These are phyloP conservation scores for Physeter macrocephalus DNA, from an alignment of 2,113 vertebrate genomes.

Conservation along the genomic window DNA sequence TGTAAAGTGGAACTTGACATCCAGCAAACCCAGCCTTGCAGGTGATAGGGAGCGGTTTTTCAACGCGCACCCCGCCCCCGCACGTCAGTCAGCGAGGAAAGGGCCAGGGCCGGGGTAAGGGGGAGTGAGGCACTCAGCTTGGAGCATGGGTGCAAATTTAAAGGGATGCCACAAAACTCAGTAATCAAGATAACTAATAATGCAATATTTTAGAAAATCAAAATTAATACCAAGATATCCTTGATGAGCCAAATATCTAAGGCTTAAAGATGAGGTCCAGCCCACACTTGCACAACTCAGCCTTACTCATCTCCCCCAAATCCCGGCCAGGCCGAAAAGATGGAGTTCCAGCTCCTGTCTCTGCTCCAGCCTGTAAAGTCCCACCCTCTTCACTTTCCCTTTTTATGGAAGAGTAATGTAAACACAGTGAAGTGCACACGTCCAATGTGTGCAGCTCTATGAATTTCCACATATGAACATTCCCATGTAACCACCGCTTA, in stretches of 20 bases:
- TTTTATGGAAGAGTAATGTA: neutral
- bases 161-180: neutral
- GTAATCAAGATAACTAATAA: neutral
- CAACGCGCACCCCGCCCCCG: accelerated
- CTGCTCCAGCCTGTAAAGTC: neutral
- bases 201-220: neutral
- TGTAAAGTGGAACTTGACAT: neutral
- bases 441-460: too few species aligned
- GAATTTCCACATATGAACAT: neutral
- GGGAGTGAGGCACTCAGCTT: neutral
- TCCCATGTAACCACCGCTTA: neutral
- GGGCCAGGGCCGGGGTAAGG: neutral
- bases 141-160: neutral
- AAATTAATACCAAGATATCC: neutral
- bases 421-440: neutral
- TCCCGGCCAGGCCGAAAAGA: neutral
- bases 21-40: neutral
- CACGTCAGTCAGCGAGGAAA: neutral
- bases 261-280: neutral
- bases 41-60: neutral
- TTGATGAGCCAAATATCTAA: neutral
- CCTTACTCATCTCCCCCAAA: too few species aligned
- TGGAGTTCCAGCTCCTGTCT: too few species aligned
- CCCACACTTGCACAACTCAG: neutral
- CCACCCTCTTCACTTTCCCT: neutral